Conservation (phyloP, 2,113 vertebrate genomes). For the Channa argus region DNA sequence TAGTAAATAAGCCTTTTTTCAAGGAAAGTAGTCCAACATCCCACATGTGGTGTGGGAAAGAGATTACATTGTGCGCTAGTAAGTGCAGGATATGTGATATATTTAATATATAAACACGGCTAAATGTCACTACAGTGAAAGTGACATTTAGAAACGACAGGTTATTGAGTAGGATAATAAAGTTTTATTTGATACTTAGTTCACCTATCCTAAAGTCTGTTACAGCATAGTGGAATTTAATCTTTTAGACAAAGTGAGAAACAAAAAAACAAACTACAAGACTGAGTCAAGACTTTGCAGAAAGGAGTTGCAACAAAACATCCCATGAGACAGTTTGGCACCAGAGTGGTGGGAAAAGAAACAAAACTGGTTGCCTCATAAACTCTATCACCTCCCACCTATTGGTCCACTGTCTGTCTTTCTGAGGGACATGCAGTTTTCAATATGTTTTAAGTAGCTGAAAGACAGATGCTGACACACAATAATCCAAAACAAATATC, state of each 20-base stretch:
- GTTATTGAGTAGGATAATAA: background rate
- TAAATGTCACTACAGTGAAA: background rate
- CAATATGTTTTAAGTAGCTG: background rate
- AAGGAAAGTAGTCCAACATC: no score
- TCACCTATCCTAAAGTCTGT: background rate
- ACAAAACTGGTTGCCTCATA: conserved; percentile 13
- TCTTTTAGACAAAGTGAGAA: no score
- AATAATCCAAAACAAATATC: background rate
- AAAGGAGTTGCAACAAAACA: background rate
- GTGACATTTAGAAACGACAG: background rate
- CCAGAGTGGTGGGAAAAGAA: conserved; percentile 14
- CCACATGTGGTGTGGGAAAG: no score
- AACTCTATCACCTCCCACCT: conserved; percentile 26
- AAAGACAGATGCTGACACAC: background rate
- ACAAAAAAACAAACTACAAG: no score
- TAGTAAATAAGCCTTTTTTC: no score
- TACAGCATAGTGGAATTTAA: no score
- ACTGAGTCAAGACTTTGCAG: background rate
- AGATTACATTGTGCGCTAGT: no score
- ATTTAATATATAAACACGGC: no score
- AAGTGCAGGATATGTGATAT: no score
- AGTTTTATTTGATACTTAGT: background rate
- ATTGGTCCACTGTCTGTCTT: background rate
- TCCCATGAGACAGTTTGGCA: background rate
- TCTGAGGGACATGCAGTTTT: background rate